Percentiles rank a stretch among this genome's conserved stretches.
These are phyloP conservation scores for Coelopa pilipes DNA, from an alignment of 2,888 invertebrate genomes.

Conservation along the genomic window DNA sequence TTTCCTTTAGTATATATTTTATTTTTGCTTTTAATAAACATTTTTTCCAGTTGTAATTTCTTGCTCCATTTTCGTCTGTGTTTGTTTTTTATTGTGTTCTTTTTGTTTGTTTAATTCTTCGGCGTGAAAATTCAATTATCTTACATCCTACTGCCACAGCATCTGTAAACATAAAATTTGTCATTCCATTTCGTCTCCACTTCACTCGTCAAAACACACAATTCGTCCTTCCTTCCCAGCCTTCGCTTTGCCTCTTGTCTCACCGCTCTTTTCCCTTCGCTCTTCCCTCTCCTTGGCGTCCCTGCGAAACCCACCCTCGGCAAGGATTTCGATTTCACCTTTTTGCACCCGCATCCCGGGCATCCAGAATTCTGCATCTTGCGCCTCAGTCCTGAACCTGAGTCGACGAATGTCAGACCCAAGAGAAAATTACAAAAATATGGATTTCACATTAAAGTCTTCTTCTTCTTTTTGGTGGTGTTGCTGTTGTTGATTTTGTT, in stretches of 20 bases:
- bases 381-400: too few species aligned
- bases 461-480: too few species aligned
- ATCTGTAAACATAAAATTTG: conserved; percentile 25
- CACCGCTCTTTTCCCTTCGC: too few species aligned
- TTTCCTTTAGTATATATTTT: too few species aligned
- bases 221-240: neutral
- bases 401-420: conserved; percentile 19
- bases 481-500: neutral
- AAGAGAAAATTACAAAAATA: conserved; percentile 49
- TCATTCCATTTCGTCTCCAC: neutral
- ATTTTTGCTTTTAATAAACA: too few species aligned
- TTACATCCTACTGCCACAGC: neutral
- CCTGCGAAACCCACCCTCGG: neutral
- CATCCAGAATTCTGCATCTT: neutral
- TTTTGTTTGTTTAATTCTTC: too few species aligned
- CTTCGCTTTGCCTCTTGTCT: neutral
- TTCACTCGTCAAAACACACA: too few species aligned
- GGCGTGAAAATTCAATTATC: too few species aligned
- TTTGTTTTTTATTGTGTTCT: neutral
- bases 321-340: neutral
- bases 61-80: too few species aligned
- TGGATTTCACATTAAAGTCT: conserved; percentile 59
- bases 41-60: too few species aligned
- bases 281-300: too few species aligned
- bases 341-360: conserved; percentile 7